These are phyloP conservation scores for Todiramphus saurophagus DNA, from an alignment of 2,113 vertebrate genomes.

Conservation along the genomic window DNA sequence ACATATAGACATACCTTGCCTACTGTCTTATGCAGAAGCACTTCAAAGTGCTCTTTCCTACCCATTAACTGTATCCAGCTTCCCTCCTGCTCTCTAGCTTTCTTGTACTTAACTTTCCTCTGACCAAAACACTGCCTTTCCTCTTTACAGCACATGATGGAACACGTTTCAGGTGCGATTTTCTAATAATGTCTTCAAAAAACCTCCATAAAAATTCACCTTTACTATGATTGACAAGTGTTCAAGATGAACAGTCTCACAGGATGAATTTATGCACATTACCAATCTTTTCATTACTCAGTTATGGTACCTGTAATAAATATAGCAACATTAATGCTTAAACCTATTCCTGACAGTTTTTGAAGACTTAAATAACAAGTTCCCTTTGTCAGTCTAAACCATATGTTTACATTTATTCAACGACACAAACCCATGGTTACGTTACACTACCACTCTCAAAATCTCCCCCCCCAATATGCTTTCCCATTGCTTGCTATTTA, in stretches of 20 bases:
- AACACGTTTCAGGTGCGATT: background rate
- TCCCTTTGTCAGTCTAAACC: conserved; percentile 11
- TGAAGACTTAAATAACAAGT: conserved; percentile 3
- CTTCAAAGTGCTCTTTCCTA: background rate
- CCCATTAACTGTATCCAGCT: background rate
- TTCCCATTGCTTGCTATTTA: background rate
- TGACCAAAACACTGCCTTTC: background rate
- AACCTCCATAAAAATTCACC: conserved; percentile 7
- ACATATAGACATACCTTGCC: background rate
- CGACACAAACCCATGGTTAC: background rate
- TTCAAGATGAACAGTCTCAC: background rate
- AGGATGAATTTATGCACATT: conserved; percentile 35
- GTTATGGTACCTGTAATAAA: conserved; percentile 36
- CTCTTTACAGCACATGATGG: background rate
- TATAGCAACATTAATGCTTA: background rate
- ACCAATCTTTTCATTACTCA: conserved; percentile 37
- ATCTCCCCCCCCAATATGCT: background rate
- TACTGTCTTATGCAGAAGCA: background rate
- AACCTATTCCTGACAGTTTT: background rate
- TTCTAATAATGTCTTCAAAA: background rate
- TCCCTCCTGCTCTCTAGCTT: background rate
- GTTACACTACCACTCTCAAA: background rate
- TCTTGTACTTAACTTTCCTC: background rate
- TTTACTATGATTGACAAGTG: background rate
- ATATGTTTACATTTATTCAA: background rate